These are phyloP conservation scores for Sarcophaga subvicina DNA, from an alignment of 2,888 invertebrate genomes.

Conservation along the genomic window DNA sequence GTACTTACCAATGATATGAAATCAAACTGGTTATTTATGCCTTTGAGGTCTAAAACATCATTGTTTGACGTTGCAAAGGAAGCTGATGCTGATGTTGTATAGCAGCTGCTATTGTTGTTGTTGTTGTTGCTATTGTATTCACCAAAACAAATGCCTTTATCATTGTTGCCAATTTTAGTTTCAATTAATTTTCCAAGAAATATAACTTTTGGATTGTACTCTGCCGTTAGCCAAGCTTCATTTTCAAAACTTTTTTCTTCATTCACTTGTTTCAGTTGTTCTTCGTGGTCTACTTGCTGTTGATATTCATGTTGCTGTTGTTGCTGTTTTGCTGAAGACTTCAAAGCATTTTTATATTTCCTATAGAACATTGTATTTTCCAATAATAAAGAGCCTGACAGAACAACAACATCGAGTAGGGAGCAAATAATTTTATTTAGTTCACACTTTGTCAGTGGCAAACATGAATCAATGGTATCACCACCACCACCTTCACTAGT, in stretches of 20 bases:
- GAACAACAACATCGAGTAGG: slow-evolving; percentile 75
- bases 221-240: slow-evolving; percentile 70
- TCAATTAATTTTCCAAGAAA: slow-evolving; percentile 82
- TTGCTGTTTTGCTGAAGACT: slow-evolving; percentile 35
- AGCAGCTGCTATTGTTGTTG: not conserved
- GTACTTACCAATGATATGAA: slow-evolving; percentile 67
- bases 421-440: slow-evolving; percentile 74
- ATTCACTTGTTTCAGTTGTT: slow-evolving; percentile 25
- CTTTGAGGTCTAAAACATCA: slow-evolving; percentile 64
- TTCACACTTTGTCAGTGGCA: slow-evolving; percentile 67
- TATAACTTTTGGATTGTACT: slow-evolving; percentile 76
- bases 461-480: slow-evolving; percentile 54
- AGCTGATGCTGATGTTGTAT: slow-evolving; percentile 63
- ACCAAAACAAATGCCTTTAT: slow-evolving; percentile 61
- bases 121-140: slow-evolving; percentile 39
- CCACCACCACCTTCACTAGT: slow-evolving; percentile 32
- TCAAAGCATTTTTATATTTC: slow-evolving; percentile 74
- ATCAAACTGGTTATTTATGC: slow-evolving; percentile 67
- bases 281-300: slow-evolving; percentile 20
- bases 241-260: slow-evolving; percentile 55
- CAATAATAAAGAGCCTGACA: slow-evolving; percentile 78
- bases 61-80: slow-evolving; percentile 39
- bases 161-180: slow-evolving; percentile 75
- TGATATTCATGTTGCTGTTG: slow-evolving; percentile 12
- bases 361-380: slow-evolving; percentile 80